These are phyloP conservation scores for Columba janthina DNA, from an alignment of 2,113 vertebrate species.

Conservation along the genomic window DNA sequence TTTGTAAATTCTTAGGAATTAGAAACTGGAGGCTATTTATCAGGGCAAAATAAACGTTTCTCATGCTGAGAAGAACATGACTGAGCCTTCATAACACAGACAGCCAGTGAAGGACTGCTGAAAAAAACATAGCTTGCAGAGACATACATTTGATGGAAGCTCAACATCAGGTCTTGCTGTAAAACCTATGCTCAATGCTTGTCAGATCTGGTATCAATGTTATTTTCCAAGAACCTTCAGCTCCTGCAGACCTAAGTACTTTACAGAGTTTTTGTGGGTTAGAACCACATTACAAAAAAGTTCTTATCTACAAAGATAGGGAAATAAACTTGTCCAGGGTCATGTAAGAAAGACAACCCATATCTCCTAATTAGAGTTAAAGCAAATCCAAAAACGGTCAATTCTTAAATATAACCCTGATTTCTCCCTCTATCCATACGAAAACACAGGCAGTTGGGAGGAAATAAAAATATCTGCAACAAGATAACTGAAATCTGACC, in stretches of 20 bases:
- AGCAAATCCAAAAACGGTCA: background rate
- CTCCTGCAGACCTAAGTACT: background rate
- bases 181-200: background rate
- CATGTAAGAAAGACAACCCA: background rate
- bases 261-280: background rate
- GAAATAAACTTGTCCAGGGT: background rate
- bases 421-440: background rate
- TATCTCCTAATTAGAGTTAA: background rate
- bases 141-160: background rate
- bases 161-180: background rate
- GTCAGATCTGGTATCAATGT: background rate
- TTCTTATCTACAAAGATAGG: background rate
- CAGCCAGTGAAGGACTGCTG: background rate
- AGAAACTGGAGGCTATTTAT: background rate
- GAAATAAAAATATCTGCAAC: background rate
- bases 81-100: background rate
- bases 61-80: background rate
- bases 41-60: background rate
- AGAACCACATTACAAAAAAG: background rate
- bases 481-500: background rate
- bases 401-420: background rate
- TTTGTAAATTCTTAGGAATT: background rate
- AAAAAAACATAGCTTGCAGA: background rate
- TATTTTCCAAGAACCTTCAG: background rate
- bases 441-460: background rate